A percentile compares a stretch with the other conserved stretches of the same genome.
Evolutionary conservation across 2,113 vertebrate species (phyloP).

Genomic region (Callithrix jacchus): DNA sequence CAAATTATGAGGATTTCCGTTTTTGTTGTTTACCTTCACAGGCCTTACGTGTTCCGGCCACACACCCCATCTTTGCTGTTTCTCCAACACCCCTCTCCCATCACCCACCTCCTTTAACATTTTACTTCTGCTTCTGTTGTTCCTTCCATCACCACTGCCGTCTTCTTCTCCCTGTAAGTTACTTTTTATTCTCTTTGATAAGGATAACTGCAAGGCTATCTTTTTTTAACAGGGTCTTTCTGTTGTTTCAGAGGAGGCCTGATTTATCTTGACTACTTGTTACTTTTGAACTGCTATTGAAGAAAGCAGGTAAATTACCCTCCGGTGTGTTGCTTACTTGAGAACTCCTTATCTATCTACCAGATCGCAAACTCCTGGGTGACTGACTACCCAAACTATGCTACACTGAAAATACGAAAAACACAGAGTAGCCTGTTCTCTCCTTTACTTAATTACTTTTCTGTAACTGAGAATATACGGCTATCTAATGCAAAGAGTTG

Average conservation of each 20-base stretch:
- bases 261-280: background rate
- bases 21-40: fast-evolving
- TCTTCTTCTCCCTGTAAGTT: background rate
- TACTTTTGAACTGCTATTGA: background rate
- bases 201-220: background rate
- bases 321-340: background rate
- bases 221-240: background rate
- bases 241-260: background rate
- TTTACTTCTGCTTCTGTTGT: background rate
- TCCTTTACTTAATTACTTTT: slow-evolving; percentile 22
- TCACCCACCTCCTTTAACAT: fast-evolving
- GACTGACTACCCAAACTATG: background rate
- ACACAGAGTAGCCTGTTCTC: background rate
- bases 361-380: background rate
- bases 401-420: background rate
- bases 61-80: too few relatives aligned
- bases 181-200: background rate
- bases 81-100: fast-evolving
- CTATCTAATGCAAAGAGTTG: background rate
- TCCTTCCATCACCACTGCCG: background rate
- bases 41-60: fast-evolving
- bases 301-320: background rate
- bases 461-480: background rate
- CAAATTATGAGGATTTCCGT: fast-evolving
- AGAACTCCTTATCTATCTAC: background rate